Evolutionary conservation across 2,888 invertebrate species (phyloP).

Genomic region (Apamea sordens): DNA sequence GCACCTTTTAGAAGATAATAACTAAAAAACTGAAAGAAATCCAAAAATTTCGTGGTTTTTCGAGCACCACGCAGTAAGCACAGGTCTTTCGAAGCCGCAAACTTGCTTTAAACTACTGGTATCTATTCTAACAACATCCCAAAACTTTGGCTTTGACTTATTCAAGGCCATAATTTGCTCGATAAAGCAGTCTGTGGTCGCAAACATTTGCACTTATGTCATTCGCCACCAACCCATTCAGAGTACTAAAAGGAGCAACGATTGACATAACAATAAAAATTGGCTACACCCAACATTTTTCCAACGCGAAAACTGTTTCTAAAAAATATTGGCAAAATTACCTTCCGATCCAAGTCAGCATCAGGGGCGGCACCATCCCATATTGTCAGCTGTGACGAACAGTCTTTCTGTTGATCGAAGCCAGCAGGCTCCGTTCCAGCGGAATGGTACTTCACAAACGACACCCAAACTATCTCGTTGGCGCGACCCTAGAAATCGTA

Average conservation of each 20-base stretch:
- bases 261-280: background rate
- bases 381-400: conserved; percentile 93
- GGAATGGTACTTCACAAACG: conserved; percentile 95
- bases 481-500: conserved; percentile 90
- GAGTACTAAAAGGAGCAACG: background rate
- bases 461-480: conserved; percentile 95
- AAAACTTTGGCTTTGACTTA: no score
- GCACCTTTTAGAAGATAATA: background rate
- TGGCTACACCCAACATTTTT: background rate
- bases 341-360: conserved; percentile 87
- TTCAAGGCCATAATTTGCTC: background rate
- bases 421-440: conserved; percentile 92
- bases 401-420: conserved; percentile 92
- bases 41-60: no score
- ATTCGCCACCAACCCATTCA: background rate
- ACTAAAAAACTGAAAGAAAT: no score
- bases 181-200: background rate
- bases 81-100: no score
- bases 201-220: background rate
- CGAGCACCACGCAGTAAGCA: no score
- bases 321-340: conserved; percentile 58
- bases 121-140: no score
- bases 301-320: no score
- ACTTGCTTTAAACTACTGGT: no score
- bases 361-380: conserved; percentile 93